A percentile compares a stretch with the other conserved stretches of the same genome.
phyloP scores from a whole-genome alignment of 2,888 invertebrate species.

The Scaptomyza flava region DNA sequence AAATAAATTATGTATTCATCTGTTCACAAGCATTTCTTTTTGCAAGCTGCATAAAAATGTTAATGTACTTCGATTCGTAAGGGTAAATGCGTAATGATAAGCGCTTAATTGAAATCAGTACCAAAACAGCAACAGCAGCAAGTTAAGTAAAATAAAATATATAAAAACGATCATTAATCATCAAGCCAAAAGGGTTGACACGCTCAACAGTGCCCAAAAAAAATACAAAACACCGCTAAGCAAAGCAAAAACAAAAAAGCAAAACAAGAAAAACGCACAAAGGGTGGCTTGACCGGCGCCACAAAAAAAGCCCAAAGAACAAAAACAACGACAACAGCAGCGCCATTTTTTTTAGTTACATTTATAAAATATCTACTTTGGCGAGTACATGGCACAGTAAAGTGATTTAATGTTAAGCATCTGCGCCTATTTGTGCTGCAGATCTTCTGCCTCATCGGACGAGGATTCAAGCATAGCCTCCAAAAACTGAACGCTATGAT shows the following conservation, averaged over 20 bases:
- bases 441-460: slow-evolving; percentile 30
- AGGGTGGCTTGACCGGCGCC: slow-evolving; percentile 64
- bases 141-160: slow-evolving; percentile 48
- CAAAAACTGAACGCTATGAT: slow-evolving; percentile 28
- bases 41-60: neutral
- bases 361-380: slow-evolving; percentile 13
- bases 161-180: slow-evolving; percentile 73
- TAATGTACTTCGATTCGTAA: neutral
- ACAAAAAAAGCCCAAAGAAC: slow-evolving; percentile 26
- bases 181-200: slow-evolving; percentile 72
- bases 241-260: slow-evolving; percentile 4
- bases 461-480: slow-evolving; percentile 40
- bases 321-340: slow-evolving; percentile 4
- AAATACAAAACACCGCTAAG: slow-evolving; percentile 41
- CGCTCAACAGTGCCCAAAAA: slow-evolving; percentile 57
- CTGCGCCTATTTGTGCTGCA: neutral
- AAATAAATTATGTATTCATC: too few species aligned
- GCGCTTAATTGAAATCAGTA: slow-evolving; percentile 74
- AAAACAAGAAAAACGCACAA: slow-evolving; percentile 34
- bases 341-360: neutral
- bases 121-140: slow-evolving; percentile 59
- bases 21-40: too few species aligned
- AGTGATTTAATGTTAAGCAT: slow-evolving; percentile 10
- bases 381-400: neutral
- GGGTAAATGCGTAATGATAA: slow-evolving; percentile 32